phyloP scores from a whole-genome alignment of 92 coral and sea anemone genomes.

The Montipora capitata region DNA sequence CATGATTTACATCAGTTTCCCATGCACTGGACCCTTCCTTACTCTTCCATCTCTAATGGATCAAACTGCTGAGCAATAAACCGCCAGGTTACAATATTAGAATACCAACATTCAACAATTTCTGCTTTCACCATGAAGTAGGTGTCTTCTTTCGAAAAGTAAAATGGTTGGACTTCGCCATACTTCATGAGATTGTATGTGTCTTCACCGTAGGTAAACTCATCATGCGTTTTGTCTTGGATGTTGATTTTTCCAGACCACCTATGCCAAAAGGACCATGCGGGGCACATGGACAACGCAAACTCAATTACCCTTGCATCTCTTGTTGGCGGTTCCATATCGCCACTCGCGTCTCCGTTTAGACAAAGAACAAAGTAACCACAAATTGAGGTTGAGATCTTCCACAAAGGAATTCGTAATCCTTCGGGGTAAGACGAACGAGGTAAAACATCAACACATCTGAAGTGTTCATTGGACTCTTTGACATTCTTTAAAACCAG shows the following conservation, averaged over 20 bases:
- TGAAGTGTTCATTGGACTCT: neutral
- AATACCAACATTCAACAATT: neutral
- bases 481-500: slow-evolving; percentile 33
- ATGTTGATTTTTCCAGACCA: neutral
- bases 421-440: neutral
- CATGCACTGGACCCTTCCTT: too few relatives aligned
- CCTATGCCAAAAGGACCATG: too few relatives aligned
- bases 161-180: neutral
- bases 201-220: slow-evolving; percentile 22
- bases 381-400: neutral
- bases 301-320: slow-evolving; percentile 38
- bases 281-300: slow-evolving; percentile 13
- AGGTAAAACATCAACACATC: slow-evolving; percentile 10
- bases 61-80: slow-evolving; percentile 27
- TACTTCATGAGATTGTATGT: slow-evolving; percentile 11
- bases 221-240: neutral
- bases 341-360: neutral
- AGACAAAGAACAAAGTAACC: slow-evolving; percentile 24
- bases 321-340: neutral
- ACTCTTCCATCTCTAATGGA: neutral
- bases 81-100: neutral
- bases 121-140: slow-evolving; percentile 32
- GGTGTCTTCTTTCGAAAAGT: neutral
- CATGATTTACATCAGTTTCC: too few relatives aligned
- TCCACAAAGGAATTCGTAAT: too few relatives aligned